phyloP scores from a whole-genome alignment of 2,113 vertebrate species.

The Chaetodon trifascialis region DNA sequence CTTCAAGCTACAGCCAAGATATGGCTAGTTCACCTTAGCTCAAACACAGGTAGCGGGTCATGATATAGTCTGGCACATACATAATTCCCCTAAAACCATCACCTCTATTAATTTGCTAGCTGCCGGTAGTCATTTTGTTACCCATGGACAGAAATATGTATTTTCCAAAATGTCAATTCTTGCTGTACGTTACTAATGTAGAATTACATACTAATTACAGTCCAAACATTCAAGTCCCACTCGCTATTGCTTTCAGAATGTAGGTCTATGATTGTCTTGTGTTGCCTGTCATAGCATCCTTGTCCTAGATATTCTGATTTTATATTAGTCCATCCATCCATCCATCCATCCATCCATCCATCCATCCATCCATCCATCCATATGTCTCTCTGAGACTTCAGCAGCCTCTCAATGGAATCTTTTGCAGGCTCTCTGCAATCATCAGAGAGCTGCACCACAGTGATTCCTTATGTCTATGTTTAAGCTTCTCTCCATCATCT shows the following conservation, averaged over 20 bases:
- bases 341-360: background rate
- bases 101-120: background rate
- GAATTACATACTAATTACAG: too few species aligned
- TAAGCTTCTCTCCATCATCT: slow-evolving; percentile 65
- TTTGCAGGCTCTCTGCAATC: slow-evolving; percentile 38
- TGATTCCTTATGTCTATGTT: slow-evolving; percentile 54
- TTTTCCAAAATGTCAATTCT: too few species aligned
- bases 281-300: background rate
- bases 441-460: slow-evolving; percentile 37
- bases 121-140: too few species aligned
- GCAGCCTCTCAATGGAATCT: slow-evolving; percentile 25
- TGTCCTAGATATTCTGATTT: background rate
- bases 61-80: too few species aligned
- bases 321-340: background rate
- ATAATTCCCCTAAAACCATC: background rate
- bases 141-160: too few species aligned
- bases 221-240: background rate
- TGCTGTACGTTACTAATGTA: too few species aligned
- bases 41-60: background rate
- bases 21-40: background rate
- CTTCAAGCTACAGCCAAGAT: background rate
- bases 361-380: background rate
- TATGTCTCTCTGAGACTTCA: background rate
- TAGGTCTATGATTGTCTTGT: background rate
- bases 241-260: background rate